Evolutionary conservation across 2,797 vertebrate species (phyloP).

Genomic region (Myotis planiceps): DNA sequence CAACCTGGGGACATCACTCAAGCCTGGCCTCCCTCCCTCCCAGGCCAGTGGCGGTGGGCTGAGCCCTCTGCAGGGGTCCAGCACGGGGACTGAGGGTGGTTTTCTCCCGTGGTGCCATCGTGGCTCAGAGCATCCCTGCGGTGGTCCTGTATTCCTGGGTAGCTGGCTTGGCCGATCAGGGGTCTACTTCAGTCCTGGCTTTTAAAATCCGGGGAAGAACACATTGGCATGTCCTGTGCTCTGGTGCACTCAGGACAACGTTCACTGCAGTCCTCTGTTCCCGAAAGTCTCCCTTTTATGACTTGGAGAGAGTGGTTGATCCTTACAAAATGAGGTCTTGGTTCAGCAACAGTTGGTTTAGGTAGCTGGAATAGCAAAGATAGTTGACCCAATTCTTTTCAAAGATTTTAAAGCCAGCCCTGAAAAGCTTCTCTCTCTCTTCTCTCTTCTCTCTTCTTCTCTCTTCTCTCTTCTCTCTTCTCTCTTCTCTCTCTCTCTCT

Average conservation of each 20-base stretch:
- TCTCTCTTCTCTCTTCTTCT: neutral
- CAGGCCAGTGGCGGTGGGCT: neutral
- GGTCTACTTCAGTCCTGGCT: neutral
- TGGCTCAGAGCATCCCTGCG: fast-evolving
- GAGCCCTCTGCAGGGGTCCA: neutral
- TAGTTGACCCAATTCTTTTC: constrained; percentile 74
- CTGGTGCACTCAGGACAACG: fast-evolving
- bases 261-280: neutral
- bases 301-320: neutral
- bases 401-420: constrained; percentile 76
- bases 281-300: fast-evolving
- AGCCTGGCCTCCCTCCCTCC: fast-evolving
- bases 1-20: fast-evolving
- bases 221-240: fast-evolving
- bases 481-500: neutral
- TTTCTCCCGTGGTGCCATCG: fast-evolving
- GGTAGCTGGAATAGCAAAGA: constrained; percentile 67
- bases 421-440: constrained; percentile 56
- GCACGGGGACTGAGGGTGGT: neutral
- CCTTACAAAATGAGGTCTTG: neutral
- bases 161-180: fast-evolving
- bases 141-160: fast-evolving
- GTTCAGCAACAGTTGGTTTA: constrained; percentile 55
- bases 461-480: too few species aligned
- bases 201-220: neutral